A percentile compares a stretch with the other conserved stretches of the same genome.
These are phyloP conservation scores for Motacilla alba DNA, from an alignment of 2,113 vertebrate species.

Conservation along the genomic window DNA sequence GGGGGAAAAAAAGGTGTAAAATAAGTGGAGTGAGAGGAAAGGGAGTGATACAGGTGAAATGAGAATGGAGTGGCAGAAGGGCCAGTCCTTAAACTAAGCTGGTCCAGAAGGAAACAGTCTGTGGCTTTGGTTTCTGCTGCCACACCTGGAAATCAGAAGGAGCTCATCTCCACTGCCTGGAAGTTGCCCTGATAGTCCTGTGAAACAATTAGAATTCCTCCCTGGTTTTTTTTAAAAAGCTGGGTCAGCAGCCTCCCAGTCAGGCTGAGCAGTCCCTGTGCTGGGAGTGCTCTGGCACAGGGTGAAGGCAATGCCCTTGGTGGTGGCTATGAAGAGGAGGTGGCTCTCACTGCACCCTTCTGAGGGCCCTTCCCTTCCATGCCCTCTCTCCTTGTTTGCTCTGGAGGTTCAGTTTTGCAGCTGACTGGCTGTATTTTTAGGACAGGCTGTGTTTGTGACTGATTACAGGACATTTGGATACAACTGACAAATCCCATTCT, in stretches of 20 bases:
- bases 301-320: neutral
- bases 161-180: neutral
- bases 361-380: neutral
- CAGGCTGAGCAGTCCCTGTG: neutral
- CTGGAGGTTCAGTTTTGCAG: neutral
- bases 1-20: accelerated
- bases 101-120: neutral
- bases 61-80: neutral
- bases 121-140: neutral
- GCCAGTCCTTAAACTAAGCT: neutral
- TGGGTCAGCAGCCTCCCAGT: neutral
- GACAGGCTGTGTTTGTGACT: neutral
- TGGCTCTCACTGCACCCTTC: neutral
- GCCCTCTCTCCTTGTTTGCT: neutral
- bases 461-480: neutral
- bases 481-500: neutral
- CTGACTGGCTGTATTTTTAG: neutral
- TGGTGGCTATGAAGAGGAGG: neutral
- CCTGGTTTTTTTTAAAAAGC: neutral
- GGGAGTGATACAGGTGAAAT: neutral
- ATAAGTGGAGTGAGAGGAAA: neutral
- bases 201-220: neutral
- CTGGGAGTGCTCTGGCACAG: neutral
- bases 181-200: neutral
- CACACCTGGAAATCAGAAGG: neutral